A percentile compares a stretch with the other conserved stretches of the same genome.
phyloP scores from a whole-genome alignment of 2,888 invertebrate genomes.

The Rhodophaea formosa region DNA sequence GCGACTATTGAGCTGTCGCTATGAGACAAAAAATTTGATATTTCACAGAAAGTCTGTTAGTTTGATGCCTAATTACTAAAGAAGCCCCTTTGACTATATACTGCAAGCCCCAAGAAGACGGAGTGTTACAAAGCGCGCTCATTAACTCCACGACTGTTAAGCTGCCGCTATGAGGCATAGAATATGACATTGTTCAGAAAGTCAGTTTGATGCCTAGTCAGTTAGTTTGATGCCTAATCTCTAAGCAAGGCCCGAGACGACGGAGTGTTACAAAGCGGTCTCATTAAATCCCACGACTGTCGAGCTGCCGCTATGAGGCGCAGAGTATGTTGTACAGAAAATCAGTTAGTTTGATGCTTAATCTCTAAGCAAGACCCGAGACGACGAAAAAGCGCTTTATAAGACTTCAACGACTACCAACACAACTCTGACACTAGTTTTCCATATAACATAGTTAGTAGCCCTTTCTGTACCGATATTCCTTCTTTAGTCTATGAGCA shows the following conservation, averaged over 20 bases:
- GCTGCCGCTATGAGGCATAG: conserved; percentile 28
- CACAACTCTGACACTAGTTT: too few relatives aligned
- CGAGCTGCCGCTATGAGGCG: conserved; percentile 30
- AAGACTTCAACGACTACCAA: too few relatives aligned
- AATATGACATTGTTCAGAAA: background rate
- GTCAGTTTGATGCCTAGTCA: background rate
- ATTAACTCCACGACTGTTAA: conserved; percentile 51
- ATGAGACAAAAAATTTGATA: too few relatives aligned
- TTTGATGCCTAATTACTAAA: too few relatives aligned
- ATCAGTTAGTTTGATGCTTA: too few relatives aligned
- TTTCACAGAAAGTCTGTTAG: too few relatives aligned
- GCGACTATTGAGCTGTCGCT: too few relatives aligned
- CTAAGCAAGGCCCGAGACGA: conserved; percentile 30
- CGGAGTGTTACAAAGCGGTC: conserved; percentile 48
- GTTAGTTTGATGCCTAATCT: too few relatives aligned
- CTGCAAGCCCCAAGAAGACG: conserved; percentile 32
- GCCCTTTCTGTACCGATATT: conserved; percentile 3
- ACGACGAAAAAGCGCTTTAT: too few relatives aligned
- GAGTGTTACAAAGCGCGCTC: conserved; percentile 51
- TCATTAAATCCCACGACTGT: conserved; percentile 54
- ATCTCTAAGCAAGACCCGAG: too few relatives aligned
- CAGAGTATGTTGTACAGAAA: conserved; percentile 5
- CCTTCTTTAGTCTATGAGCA: conserved; percentile 42
- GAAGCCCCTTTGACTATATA: too few relatives aligned
- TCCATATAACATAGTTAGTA: too few relatives aligned